Evolutionary conservation across 1,140 invertebrate genomes (phyloP).

Genomic region (Oryctes rhinoceros): DNA sequence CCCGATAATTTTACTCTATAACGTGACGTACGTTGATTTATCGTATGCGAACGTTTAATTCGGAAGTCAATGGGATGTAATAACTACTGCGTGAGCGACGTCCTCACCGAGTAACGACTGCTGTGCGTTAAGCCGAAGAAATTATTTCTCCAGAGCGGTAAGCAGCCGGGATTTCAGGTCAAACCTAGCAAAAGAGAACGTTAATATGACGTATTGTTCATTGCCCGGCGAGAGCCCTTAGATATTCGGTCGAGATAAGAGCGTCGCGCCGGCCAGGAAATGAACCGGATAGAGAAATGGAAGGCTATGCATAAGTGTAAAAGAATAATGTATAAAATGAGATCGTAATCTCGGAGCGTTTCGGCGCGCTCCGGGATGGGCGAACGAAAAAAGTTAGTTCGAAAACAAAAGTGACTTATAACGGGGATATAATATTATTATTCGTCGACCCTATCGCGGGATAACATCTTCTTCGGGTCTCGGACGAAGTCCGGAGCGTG

Average conservation of each 20-base stretch:
- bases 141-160: neutral
- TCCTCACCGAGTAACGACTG: neutral
- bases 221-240: conserved; percentile 3
- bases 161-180: neutral
- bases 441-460: neutral
- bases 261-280: neutral
- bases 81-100: neutral
- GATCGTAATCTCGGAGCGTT: neutral
- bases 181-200: neutral
- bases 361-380: neutral
- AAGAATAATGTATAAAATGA: conserved; percentile 15
- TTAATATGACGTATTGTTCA: conserved; percentile 10
- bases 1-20: neutral
- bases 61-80: neutral
- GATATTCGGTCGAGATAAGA: neutral
- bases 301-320: conserved; percentile 20
- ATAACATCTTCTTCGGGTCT: neutral
- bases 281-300: conserved; percentile 3
- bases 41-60: neutral
- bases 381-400: neutral
- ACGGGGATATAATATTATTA: neutral
- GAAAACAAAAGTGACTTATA: conserved; percentile 19
- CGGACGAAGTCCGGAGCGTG: neutral
- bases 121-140: neutral
- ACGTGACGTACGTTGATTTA: neutral